Base-by-base conservation (phyloP, 2,113 vertebrate species). In the Colaptes auratus region DNA sequence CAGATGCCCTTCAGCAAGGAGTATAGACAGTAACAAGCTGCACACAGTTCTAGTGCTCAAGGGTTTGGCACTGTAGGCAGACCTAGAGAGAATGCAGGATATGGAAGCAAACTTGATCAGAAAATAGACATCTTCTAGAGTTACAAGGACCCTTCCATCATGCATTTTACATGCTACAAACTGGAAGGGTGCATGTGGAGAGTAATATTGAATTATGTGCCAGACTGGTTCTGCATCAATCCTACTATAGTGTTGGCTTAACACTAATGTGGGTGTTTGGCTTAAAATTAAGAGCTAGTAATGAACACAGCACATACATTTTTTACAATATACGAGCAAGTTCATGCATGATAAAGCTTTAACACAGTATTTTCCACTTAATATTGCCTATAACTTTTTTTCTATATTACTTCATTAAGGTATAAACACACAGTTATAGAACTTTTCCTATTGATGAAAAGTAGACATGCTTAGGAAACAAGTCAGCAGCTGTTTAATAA, bases 401-500 rank as follows among this genome's bases (percentile, higher is more conserved):
- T 63, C 56, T 64, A 0, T 42, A 24, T 55, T 52, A 52, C 17
- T 80, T 76, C 63, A 46, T 78, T 44, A 55, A 46, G 42, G 17
- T 33, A 20, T 59, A 70, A 80, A 52, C 6, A 39, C 35, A 25
- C 20, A 27, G 59, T 7, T 31, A 52, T 6, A 39, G 42, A 46
- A 56, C 25, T 39, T 70, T 27, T 65, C 46, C 79, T 56, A 36
- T 33, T 31, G 42, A 46, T 36, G 24, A 35, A 86, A 73, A 84
- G 24, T 31, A 90, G 33, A 53, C 33, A 58, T 2, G 24, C 78
- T 78, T 70, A 20, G 60, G 64, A 85, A 30, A 82, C 8, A 64
- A 19, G 28, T 39, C 61, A 92, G 55, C 31, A 90, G 46, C 39
- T 60, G 59, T 84, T 95, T 53, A 93, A 24, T 36, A 87, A 86